Conservation (phyloP, 2,888 invertebrate genomes). For the Pinctada fucata region DNA sequence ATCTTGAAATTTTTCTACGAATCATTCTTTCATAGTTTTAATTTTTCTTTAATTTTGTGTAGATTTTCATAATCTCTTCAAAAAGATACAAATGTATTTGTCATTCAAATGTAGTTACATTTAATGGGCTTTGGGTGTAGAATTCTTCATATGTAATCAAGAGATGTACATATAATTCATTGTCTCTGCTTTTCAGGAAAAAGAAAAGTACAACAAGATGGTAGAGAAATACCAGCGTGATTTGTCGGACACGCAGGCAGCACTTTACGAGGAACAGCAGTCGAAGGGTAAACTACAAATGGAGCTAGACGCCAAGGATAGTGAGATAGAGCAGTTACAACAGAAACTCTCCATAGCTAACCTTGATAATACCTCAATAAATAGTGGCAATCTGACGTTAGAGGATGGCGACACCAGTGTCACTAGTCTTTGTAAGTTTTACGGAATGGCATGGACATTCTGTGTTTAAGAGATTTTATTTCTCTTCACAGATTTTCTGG, state of each 20-base stretch:
- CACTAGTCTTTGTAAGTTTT: constrained; percentile 37
- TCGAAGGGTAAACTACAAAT: constrained; percentile 87
- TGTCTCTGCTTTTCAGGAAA: constrained; percentile 81
- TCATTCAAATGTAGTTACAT: not conserved
- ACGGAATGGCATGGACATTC: not conserved
- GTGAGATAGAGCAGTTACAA: constrained; percentile 92
- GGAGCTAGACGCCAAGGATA: constrained; percentile 98
- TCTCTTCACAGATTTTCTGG: too few relatives aligned
- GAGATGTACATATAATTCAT: too few relatives aligned
- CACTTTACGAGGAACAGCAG: constrained; percentile 82
- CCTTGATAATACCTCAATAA: constrained; percentile 93
- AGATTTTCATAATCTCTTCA: not conserved
- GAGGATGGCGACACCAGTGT: constrained; percentile 56
- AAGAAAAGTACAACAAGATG: constrained; percentile 94
- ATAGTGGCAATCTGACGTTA: constrained; percentile 82
- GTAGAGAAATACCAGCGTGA: constrained; percentile 90
- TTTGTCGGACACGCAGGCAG: constrained; percentile 90
- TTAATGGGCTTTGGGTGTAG: too few relatives aligned
- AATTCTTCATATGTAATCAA: not conserved
- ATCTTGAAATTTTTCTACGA: not conserved
- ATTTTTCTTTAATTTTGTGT: not conserved
- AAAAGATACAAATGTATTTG: not conserved
- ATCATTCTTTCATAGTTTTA: not conserved
- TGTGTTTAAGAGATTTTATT: too few relatives aligned
- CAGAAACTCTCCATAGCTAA: constrained; percentile 88